Conservation (phyloP, 2,797 vertebrate genomes). For the Tinamus major region DNA sequence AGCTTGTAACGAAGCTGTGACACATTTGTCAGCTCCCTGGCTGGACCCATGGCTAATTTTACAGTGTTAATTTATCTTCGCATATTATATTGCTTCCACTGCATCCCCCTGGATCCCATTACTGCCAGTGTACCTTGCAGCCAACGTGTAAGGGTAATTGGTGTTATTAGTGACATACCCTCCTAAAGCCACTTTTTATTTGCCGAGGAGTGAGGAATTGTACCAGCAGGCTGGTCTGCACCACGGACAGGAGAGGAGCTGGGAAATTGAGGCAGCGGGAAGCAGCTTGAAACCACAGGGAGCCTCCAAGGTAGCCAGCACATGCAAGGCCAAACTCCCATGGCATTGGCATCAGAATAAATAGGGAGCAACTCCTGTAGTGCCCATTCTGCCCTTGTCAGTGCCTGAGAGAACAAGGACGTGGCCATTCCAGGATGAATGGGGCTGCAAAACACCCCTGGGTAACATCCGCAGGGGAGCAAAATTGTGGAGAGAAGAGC, state of each 20-base stretch:
- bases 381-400: neutral
- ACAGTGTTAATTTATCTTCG: conserved; percentile 73
- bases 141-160: conserved; percentile 69
- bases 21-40: conserved; percentile 72
- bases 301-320: neutral
- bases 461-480: rapidly evolving
- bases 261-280: neutral
- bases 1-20: conserved; percentile 41
- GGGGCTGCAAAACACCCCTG: neutral
- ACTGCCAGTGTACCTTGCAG: conserved; percentile 71
- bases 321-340: neutral
- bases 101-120: conserved; percentile 68
- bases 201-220: conserved; percentile 24
- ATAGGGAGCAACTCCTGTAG: neutral
- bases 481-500: neutral
- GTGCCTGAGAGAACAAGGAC: neutral
- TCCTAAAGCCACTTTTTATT: conserved; percentile 38
- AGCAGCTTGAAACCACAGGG: neutral
- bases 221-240: neutral
- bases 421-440: neutral
- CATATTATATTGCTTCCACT: conserved; percentile 71
- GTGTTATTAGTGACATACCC: conserved; percentile 59
- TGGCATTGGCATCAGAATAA: neutral
- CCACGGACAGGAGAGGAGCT: rapidly evolving
- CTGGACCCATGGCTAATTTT: conserved; percentile 75